Evolutionary conservation across 2,888 invertebrate species (phyloP), one percentile per base, ranked within the genome.

Genomic region (Timandra comae): DNA sequence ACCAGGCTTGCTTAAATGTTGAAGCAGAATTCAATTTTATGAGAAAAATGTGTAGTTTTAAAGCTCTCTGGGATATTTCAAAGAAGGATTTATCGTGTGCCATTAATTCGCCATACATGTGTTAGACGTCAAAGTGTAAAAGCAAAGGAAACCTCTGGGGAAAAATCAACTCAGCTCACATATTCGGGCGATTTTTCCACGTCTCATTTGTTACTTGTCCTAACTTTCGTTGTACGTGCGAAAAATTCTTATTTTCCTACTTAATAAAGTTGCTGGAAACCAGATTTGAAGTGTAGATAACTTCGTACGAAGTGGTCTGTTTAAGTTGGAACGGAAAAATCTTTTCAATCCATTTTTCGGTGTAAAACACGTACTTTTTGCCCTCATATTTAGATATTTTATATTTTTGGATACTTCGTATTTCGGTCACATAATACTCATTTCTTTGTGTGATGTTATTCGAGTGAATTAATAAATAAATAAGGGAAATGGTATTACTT

Each of bases 151-250:
- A 63, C 47, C 64, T 67, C 58, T 60, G 16, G 51, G 61, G 66
- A 57, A 64, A 71, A 74, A 79, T 79, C 74, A 70, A 76, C 74
- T 66, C 65, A 35, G 55, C 66, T 69, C 75, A 77, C 77, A 80
- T 73, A 74, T 76, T 78, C 66, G 51, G 58, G 52, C 70, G 59
- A 77, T 78, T 77, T 79, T 74, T 81, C 79, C 56, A 59, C 60
- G 72, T 78, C 76, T 73, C 75, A 75, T 78, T 77, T 76, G 72
- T 77, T 73, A 72, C 70, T 61, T 63, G 63, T 61, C 68, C 67
- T 58, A 69, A 75, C 68, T 72, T 70, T 58, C 42, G 51, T 48
- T 42, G 47, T 62, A 71, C 73, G 75, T 75, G 73, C 55, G 52
- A 59, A 59, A 68, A 70, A 70, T 69, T 58, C 54, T 57, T 61